Conservation (phyloP, 2,113 vertebrate species). For the Craseonycteris thonglongyai region DNA sequence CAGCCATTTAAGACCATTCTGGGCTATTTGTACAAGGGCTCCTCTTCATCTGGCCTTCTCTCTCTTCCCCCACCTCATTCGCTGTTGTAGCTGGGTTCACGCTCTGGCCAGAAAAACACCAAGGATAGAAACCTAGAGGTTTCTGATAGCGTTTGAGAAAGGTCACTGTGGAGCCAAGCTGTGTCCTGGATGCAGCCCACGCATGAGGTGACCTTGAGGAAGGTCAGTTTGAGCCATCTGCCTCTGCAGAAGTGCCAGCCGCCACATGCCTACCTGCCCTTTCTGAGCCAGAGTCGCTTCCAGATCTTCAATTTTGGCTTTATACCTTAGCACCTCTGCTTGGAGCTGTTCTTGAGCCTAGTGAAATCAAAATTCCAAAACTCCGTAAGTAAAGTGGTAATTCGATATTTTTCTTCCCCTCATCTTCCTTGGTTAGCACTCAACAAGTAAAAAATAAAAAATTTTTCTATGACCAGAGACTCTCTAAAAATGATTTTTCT, state of each 20-base stretch:
- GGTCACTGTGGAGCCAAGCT: conserved; percentile 52
- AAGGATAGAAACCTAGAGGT: conserved; percentile 12
- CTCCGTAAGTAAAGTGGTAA: background rate
- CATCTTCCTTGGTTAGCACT: background rate
- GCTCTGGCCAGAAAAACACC: conserved; percentile 41
- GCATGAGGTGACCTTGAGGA: background rate
- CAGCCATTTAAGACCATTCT: background rate
- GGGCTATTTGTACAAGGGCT: background rate
- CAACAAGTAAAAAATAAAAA: background rate
- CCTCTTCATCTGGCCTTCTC: background rate
- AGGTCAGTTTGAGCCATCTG: background rate
- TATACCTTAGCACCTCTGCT: conserved; percentile 92
- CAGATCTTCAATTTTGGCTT: conserved; percentile 98
- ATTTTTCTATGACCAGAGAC: background rate
- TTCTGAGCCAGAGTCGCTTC: conserved; percentile 92
- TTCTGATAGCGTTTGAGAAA: conserved; percentile 40
- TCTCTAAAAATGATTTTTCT: background rate
- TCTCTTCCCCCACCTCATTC: conserved; percentile 16
- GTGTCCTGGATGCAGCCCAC: conserved; percentile 28
- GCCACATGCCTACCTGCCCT: conserved; percentile 88
- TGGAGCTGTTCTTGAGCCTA: conserved; percentile 96
- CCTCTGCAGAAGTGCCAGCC: background rate
- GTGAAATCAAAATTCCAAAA: conserved; percentile 56
- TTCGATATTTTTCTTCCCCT: background rate
- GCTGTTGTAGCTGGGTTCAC: background rate